Conservation (phyloP, 30 jellyfish, hydroid and myxozoan genomes). For the Aurelia sp. region DNA sequence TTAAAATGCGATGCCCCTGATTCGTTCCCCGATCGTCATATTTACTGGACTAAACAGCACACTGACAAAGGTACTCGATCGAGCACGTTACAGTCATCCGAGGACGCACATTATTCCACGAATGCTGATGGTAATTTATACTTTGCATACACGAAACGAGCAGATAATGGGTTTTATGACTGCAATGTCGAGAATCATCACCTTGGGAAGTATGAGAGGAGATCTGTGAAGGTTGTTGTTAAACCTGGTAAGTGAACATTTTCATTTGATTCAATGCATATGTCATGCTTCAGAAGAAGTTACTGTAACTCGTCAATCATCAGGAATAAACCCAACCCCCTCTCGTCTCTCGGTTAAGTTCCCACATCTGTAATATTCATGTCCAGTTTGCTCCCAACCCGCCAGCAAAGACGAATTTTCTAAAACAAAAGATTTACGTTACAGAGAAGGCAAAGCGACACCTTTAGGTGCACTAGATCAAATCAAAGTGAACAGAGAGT, state of each 20-base stretch:
- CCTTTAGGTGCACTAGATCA: too few species aligned
- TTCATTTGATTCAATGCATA: not conserved
- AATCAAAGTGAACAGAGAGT: too few species aligned
- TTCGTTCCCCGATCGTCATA: constrained; percentile 92
- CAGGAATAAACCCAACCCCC: too few species aligned
- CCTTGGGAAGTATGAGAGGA: constrained; percentile 63
- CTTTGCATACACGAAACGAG: constrained; percentile 82
- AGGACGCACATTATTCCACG: constrained; percentile 74
- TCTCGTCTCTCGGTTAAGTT: too few species aligned
- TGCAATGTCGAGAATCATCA: constrained; percentile 90
- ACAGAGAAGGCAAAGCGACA: too few species aligned
- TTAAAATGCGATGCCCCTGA: constrained; percentile 95
- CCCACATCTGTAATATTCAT: too few species aligned
- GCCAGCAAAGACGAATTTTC: too few species aligned
- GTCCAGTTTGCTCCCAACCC: too few species aligned
- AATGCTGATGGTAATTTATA: constrained; percentile 91
- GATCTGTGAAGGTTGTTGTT: constrained; percentile 88
- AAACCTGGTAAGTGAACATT: constrained; percentile 68
- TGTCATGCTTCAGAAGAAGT: too few species aligned
- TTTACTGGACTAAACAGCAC: constrained; percentile 84
- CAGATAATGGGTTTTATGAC: constrained; percentile 82
- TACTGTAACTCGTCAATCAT: too few species aligned
- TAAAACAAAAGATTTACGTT: too few species aligned
- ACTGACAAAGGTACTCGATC: constrained; percentile 34
- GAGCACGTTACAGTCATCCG: constrained; percentile 72